These are phyloP conservation scores for Sigmodon hispidus DNA, from an alignment of 2,113 vertebrate species.

Conservation along the genomic window DNA sequence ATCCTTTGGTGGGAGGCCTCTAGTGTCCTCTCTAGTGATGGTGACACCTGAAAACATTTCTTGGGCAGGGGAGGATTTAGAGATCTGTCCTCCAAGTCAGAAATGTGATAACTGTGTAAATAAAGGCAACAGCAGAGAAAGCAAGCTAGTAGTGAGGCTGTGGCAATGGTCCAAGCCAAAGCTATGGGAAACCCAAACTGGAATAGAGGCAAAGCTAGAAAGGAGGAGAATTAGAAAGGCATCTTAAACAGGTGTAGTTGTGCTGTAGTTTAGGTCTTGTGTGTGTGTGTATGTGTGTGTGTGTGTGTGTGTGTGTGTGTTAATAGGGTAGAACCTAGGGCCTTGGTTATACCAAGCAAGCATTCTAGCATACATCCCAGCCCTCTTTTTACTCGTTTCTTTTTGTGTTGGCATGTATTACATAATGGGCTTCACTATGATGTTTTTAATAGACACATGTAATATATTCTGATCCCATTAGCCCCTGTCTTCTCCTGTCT, in stretches of 20 bases:
- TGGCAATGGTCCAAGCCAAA: not conserved
- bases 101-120: conserved; percentile 34
- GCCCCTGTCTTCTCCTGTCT: not conserved
- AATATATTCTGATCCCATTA: not conserved
- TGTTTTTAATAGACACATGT: not conserved
- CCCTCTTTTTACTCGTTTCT: not conserved
- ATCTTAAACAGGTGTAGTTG: not conserved
- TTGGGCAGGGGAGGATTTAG: not conserved
- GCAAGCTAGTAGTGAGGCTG: not conserved
- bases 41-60: not conserved
- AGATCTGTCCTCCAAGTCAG: not conserved
- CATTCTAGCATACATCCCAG: not conserved
- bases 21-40: not conserved
- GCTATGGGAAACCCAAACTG: not conserved
- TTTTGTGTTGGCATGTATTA: not conserved
- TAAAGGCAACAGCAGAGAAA: not conserved
- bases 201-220: not conserved
- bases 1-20: not conserved
- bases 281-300: too few relatives aligned
- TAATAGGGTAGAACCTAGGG: not conserved
- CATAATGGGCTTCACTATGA: not conserved
- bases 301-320: not conserved
- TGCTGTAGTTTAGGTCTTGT: not conserved
- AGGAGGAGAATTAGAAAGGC: not conserved
- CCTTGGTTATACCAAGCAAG: not conserved